Base-by-base conservation (phyloP, 2,888 invertebrate genomes). In the Diplazon laetatorius region DNA sequence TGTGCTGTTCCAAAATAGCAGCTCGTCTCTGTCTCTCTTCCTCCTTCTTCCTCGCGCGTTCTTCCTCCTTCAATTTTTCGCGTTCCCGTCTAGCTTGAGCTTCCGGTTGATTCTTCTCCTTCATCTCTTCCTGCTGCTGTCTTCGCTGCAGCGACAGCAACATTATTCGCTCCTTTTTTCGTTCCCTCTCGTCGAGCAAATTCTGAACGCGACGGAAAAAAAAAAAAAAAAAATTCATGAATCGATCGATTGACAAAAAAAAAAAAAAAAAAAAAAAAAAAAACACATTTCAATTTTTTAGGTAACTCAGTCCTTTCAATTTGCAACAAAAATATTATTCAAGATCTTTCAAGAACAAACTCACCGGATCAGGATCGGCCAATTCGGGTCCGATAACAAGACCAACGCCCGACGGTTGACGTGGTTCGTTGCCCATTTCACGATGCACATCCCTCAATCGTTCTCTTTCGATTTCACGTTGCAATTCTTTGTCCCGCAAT, bases 101-200 rank as follows among this genome's bases (percentile, higher is more conserved):
- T 86, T 97, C 96, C 71, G 94, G 94, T 90, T 98, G 98, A 87
- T 97, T 97, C 42, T 95, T 93, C 82, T 95, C 95, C 81, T 96
- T 95, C 76, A 95, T 94, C 91, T 96, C 96, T 90, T 98, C 98
- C 85, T 97, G 97, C 83, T 97, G 96, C 90, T 97, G 97, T 84
- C 97, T 95, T 87, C 99, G 93, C 91, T 97, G 97, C 85, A 97
- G 92, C 10, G 98, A 98, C 87, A 96, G 92, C 91, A 97, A 92
- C 94, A 98, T 95, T 78, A 99, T 96, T 84, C 95, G 95, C 90
- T 98, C 97, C 89, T 98, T 98, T 89, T 96, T 98, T 80, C 95
- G 94, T 91, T 97, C 97, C 96, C 98, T 97, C 91, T 98, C 97
- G 84, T 97, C 96, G 70, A 96, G 94, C 6, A 95, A 94, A 87